phyloP scores from a whole-genome alignment of 2,113 vertebrate genomes.

The Calypte anna region DNA sequence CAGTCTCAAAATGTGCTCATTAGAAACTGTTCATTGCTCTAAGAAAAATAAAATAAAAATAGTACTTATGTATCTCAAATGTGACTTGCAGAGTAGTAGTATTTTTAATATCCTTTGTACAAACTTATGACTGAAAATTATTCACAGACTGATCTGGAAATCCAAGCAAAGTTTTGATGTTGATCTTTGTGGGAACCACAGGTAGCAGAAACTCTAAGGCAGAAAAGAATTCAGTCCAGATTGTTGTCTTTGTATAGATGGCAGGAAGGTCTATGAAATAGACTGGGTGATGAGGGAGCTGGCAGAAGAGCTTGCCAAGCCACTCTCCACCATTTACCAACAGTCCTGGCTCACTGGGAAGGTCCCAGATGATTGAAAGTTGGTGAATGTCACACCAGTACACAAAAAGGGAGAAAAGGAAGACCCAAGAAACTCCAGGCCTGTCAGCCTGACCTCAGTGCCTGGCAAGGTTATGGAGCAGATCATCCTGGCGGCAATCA shows the following conservation, averaged over 20 bases:
- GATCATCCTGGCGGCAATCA: too few species aligned
- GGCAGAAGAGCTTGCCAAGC: too few species aligned
- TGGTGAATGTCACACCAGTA: too few species aligned
- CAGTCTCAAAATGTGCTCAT: neutral
- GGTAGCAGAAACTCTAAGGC: neutral
- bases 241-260: neutral
- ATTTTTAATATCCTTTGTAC: neutral
- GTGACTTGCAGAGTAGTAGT: neutral
- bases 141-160: neutral
- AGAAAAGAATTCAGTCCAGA: neutral
- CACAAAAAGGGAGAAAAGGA: too few species aligned
- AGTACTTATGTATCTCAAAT: neutral
- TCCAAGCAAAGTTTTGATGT: neutral
- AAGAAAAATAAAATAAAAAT: slow-evolving; percentile 15
- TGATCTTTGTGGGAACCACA: neutral
- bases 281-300: too few species aligned
- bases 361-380: too few species aligned
- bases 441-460: too few species aligned
- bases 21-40: neutral
- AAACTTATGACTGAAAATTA: neutral
- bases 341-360: too few species aligned
- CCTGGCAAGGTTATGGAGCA: too few species aligned
- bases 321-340: too few species aligned
- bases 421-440: too few species aligned
- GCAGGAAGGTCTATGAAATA: neutral